A percentile compares a stretch with the other conserved stretches of the same genome.
Evolutionary conservation across 2,888 invertebrate genomes (phyloP).

Genomic region (Drosophila algonquin): DNA sequence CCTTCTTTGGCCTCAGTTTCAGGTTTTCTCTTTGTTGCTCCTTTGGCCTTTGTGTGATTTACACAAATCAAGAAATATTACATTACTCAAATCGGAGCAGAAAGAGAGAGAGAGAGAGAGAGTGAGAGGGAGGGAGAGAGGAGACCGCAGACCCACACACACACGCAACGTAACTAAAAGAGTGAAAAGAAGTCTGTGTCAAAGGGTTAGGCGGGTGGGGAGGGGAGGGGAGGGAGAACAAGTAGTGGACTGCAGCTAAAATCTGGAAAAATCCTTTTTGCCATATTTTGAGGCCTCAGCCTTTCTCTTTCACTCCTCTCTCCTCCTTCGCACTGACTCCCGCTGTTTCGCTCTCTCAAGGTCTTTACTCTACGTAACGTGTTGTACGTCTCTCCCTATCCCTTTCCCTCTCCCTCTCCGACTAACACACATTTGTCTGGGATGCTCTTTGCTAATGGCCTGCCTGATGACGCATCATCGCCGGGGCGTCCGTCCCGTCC

Average conservation of each 20-base stretch:
- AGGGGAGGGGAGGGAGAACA: conserved; percentile 6
- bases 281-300: conserved; percentile 35
- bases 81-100: conserved; percentile 40
- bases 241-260: conserved; percentile 22
- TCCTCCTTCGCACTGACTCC: too few species aligned
- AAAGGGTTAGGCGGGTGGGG: conserved; percentile 22
- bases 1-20: background rate
- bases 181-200: conserved; percentile 39
- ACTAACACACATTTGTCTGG: conserved; percentile 44
- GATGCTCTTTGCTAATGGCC: conserved; percentile 69
- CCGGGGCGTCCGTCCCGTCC: conserved; percentile 49
- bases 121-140: background rate
- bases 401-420: background rate
- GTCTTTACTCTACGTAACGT: background rate
- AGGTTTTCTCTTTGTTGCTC: background rate
- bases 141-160: conserved; percentile 37
- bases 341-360: background rate
- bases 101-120: background rate
- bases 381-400: background rate
- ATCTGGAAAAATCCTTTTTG: conserved; percentile 73
- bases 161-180: conserved; percentile 39
- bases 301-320: background rate
- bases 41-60: conserved; percentile 9
- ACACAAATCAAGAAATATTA: conserved; percentile 47
- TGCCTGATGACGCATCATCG: conserved; percentile 40